Base-by-base conservation (phyloP, 2,888 invertebrate genomes). In the Amorpha juglandis region DNA sequence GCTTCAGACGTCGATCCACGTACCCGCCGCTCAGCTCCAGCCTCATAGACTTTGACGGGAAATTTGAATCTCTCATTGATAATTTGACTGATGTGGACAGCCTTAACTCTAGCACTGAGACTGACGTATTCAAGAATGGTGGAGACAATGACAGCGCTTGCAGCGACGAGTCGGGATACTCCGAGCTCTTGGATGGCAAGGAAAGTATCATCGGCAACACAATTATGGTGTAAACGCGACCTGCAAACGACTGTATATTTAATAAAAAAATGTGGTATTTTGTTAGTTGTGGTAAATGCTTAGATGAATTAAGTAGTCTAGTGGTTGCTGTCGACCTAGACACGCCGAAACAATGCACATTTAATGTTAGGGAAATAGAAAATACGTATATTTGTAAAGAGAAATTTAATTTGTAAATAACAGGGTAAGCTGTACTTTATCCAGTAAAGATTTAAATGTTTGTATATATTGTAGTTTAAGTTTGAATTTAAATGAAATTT, bases 91-190 rank as follows among this genome's bases (percentile, higher is more conserved):
- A 92, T 68, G 84, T 78, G 6, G 92, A 92, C 52, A 90, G 90
- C 70, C 74, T 92, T 62, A 86, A 83, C 72, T 92, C 88, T 1
- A 89, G 89, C 73, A 87, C 83, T 19, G 91, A 93, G 72, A 87
- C 91, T 8, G 95, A 94, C 73, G 94, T 91, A 1, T 93, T 94
- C 63, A 91, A 94, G 67, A 88, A 78, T 62, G 78, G 78, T 0
- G 95, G 95, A 63, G 96, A 96, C 78, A 96, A 94, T 72, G 96
- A 96, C 79, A 97, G 97, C 79, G 98, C 96, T 70, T 96, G 97
- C 82, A 97, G 97, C 84, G 98, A 98, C 80, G 98, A 98, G 86
- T 98, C 97, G 67, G 98, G 98, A 4, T 98, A 98, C 88, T 98
- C 97, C 38, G 98, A 98, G 84, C 94, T 94, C 67, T 89, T 95